A percentile compares a stretch with the other conserved stretches of the same genome.
Conservation (phyloP, 2,113 vertebrate genomes). For the Atlantisia rogersi region DNA sequence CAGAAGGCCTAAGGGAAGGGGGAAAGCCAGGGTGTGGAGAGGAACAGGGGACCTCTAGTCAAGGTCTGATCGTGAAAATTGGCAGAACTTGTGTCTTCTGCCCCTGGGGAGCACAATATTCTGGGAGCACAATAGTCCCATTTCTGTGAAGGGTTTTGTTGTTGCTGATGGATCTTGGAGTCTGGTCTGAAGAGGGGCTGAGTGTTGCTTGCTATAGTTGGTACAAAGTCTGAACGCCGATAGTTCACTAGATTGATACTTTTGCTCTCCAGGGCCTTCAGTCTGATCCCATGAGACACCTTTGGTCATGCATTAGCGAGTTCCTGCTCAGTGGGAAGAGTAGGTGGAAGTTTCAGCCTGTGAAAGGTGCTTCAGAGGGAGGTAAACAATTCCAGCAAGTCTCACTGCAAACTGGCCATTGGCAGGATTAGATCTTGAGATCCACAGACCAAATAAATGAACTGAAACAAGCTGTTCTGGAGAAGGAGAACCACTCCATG, state of each 20-base stretch:
- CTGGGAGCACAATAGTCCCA: neutral
- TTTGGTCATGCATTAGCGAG: neutral
- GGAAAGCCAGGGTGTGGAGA: neutral
- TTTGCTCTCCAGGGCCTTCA: neutral
- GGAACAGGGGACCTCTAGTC: neutral
- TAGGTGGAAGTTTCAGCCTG: neutral
- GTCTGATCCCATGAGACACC: neutral
- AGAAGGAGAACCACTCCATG: neutral
- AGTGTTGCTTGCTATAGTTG: neutral
- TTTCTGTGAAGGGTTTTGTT: neutral
- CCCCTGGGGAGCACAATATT: too few relatives aligned
- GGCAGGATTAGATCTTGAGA: neutral
- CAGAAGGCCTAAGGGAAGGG: neutral
- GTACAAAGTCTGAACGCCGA: neutral
- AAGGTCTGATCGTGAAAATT: neutral
- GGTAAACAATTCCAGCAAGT: neutral
- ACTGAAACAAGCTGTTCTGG: neutral
- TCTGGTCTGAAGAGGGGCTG: neutral
- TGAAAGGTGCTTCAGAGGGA: neutral
- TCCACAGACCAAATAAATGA: neutral
- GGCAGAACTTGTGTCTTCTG: neutral
- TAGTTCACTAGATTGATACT: neutral
- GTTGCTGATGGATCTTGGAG: neutral
- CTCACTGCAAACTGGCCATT: neutral
- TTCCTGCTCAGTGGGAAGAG: neutral